A percentile compares a stretch with the other conserved stretches of the same genome.
Evolutionary conservation across 2,113 vertebrate species (phyloP).

Genomic region (Neotoma lepida): DNA sequence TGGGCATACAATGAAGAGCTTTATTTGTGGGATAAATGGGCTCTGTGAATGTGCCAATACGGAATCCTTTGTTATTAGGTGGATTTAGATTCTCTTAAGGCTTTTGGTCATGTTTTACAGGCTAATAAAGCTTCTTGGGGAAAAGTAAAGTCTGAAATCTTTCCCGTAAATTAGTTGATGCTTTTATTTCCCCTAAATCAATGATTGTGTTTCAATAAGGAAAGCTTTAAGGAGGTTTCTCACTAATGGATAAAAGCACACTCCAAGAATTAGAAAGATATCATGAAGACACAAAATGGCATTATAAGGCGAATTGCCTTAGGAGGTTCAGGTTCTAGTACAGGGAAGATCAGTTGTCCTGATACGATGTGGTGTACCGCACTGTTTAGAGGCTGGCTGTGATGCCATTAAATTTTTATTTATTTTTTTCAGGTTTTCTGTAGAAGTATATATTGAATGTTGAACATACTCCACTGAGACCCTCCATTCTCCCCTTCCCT

Average conservation of each 20-base stretch:
- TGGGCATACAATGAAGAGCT: slow-evolving; percentile 41
- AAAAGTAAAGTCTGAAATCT: slow-evolving; percentile 56
- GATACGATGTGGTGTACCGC: background rate
- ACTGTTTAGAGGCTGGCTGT: background rate
- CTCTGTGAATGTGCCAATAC: slow-evolving; percentile 22
- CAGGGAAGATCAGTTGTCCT: background rate
- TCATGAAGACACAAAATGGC: slow-evolving; percentile 44
- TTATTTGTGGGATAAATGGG: slow-evolving; percentile 65
- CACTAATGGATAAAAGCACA: slow-evolving; percentile 45
- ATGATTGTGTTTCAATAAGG: slow-evolving; percentile 40
- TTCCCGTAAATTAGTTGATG: slow-evolving; percentile 58
- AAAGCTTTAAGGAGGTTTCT: slow-evolving; percentile 54
- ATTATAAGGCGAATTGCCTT: slow-evolving; percentile 17
- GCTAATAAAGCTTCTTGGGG: slow-evolving; percentile 52
- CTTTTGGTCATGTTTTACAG: slow-evolving; percentile 49
- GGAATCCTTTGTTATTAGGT: slow-evolving; percentile 61
- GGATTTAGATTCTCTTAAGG: slow-evolving; percentile 44
- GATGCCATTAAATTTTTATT: background rate
- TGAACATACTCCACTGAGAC: background rate
- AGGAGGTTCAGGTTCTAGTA: background rate
- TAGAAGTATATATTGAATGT: background rate
- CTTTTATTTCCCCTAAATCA: slow-evolving; percentile 61
- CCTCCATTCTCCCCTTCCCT: background rate
- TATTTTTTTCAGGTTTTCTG: background rate
- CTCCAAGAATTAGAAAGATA: slow-evolving; percentile 47